Conservation (phyloP, 1,140 invertebrate genomes). For the Drosophila oshimai region DNA sequence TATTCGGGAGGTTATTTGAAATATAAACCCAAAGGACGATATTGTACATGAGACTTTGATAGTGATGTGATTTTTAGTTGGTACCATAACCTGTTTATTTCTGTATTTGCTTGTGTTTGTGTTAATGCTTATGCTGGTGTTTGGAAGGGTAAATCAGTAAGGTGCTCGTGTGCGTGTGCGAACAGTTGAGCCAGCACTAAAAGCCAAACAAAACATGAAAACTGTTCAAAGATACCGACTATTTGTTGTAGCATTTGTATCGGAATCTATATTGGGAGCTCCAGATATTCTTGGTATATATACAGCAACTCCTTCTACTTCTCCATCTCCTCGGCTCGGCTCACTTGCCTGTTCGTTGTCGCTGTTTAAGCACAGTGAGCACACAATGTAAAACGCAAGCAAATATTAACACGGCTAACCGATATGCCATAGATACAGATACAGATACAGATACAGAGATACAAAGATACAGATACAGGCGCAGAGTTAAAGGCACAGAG, state of each 20-base stretch:
- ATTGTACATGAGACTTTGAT: no score
- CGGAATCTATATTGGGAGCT: not conserved
- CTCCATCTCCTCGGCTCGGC: not conserved
- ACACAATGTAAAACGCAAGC: slow-evolving; percentile 75
- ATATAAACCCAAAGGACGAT: no score
- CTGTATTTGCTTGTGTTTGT: not conserved
- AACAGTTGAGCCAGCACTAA: slow-evolving; percentile 68
- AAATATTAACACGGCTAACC: slow-evolving; percentile 72
- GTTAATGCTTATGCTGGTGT: slow-evolving; percentile 14
- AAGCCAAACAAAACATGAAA: slow-evolving; percentile 74
- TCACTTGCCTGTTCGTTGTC: slow-evolving; percentile 21
- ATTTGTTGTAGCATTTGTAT: slow-evolving; percentile 15
- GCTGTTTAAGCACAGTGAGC: slow-evolving; percentile 54
- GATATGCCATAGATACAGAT: slow-evolving; percentile 53
- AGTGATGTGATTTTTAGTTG: no score
- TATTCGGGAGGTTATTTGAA: no score
- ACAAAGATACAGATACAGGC: not conserved
- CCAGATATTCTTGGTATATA: slow-evolving; percentile 5
- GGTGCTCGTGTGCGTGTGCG: slow-evolving; percentile 1
- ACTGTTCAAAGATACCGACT: slow-evolving; percentile 57
- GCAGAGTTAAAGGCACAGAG: not conserved
- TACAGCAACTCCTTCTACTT: not conserved
- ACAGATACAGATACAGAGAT: slow-evolving; percentile 4
- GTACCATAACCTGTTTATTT: not conserved
- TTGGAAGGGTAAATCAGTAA: slow-evolving; percentile 19